Evolutionary conservation across 2,113 vertebrate genomes (phyloP).

Genomic region (Pseudonaja textilis): DNA sequence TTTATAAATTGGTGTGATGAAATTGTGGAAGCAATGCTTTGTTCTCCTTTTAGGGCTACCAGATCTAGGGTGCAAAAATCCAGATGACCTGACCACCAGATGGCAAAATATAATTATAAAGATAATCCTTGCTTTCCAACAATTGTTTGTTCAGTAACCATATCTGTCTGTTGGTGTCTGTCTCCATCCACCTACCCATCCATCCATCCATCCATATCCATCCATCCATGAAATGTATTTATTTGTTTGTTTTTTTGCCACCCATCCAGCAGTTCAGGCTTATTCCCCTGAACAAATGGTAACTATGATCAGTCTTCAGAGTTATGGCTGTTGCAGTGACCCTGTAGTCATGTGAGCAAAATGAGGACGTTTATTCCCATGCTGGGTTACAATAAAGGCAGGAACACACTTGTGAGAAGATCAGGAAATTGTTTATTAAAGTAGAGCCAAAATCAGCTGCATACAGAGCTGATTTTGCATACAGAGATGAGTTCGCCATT

Average conservation of each 20-base stretch:
- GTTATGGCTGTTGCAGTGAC: neutral
- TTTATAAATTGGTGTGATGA: neutral
- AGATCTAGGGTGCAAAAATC: neutral
- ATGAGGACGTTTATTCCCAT: neutral
- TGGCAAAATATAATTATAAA: neutral
- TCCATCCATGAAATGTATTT: too few species aligned
- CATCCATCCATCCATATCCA: neutral
- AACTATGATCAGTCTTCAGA: neutral
- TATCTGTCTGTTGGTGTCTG: too few species aligned
- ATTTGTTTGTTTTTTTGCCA: neutral
- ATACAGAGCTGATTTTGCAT: too few species aligned
- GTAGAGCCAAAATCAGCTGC: neutral
- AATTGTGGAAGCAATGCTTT: neutral
- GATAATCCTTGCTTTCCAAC: neutral
- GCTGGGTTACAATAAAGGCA: neutral
- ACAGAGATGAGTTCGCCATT: neutral
- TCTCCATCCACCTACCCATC: neutral
- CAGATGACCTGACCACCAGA: neutral
- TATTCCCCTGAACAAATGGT: neutral
- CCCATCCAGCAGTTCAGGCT: neutral
- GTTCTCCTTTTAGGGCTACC: neutral
- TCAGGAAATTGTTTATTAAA: neutral
- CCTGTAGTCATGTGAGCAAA: neutral
- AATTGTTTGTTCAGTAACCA: neutral
- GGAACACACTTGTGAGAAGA: neutral